Base-by-base conservation (phyloP, 2,888 invertebrate species). In the Neoitamus cyanurus region DNA sequence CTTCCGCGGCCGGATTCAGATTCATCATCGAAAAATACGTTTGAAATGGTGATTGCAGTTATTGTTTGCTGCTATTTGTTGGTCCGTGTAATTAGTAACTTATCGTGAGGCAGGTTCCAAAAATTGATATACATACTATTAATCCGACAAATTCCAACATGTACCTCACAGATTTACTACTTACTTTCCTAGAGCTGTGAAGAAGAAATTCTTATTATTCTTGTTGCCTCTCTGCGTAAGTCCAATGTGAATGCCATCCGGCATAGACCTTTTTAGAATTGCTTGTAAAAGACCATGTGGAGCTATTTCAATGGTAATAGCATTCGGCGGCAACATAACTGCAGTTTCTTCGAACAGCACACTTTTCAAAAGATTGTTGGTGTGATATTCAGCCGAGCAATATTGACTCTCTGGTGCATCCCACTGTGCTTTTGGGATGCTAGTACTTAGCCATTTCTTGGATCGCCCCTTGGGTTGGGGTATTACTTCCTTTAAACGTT, bases 341-440 rank as follows among this genome's bases (percentile, higher is more conserved):
- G 94, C 91, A 0, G 93, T 94, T 89, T 95, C 95, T 87, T 94
- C 94, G 92, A 94, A 88, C 90, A 94, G 87, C 83, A 92, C 90
- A 89, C 90, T 87, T 90, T 92, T 94, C 89, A 96, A 90, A 31
- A 97, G 92, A 89, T 97, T 98, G 89, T 97, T 97, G 1, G 95
- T 95, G 89, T 97, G 97, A 90, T 98, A 98, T 87, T 97, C 97
- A 1, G 98, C 96, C 0, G 97, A 97, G 92, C 80, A 91, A 2
- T 93, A 89, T 86, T 93, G 92, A 0, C 95, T 94, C 42, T 93
- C 92, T 0, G 93, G 90, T 0, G 94, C 93, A 69, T 94, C 93
- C 97, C 97, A 97, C 77, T 94, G 92, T 0, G 91, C 89, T 86
- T 93, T 93, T 0, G 96, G 95, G 1, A 97, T 93, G 0, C 97